Evolutionary conservation across 2,797 vertebrate species (phyloP).

Genomic region (Gymnoscopelus braueri): DNA sequence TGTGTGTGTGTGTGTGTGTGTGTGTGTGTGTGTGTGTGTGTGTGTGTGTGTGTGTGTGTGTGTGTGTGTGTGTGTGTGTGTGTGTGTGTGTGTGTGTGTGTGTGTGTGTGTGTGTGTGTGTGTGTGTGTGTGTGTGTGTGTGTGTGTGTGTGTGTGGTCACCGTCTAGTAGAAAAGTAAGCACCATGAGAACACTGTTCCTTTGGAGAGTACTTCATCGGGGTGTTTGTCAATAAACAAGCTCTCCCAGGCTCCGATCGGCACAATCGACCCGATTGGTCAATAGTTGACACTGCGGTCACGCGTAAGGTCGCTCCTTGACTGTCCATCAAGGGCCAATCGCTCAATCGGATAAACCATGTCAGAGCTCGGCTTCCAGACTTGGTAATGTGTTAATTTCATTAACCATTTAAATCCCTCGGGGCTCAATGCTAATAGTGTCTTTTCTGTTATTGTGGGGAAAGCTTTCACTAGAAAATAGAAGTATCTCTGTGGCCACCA

Average conservation of each 20-base stretch:
- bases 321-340: slow-evolving; percentile 63
- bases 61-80: too few species aligned
- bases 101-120: too few species aligned
- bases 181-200: slow-evolving; percentile 55
- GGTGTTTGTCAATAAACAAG: slow-evolving; percentile 63
- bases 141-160: slow-evolving; percentile 23
- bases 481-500: too few species aligned
- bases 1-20: slow-evolving; percentile 11
- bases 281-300: slow-evolving; percentile 59
- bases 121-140: too few species aligned
- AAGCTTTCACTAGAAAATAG: too few species aligned
- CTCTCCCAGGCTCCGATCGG: slow-evolving; percentile 51
- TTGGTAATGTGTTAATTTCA: slow-evolving; percentile 39
- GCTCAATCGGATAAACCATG: slow-evolving; percentile 57
- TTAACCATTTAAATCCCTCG: background rate
- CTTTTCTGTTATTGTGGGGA: too few species aligned
- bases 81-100: too few species aligned
- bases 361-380: background rate
- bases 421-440: too few species aligned
- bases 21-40: background rate
- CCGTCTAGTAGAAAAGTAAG: slow-evolving; percentile 38
- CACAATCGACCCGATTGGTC: slow-evolving; percentile 58
- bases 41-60: too few species aligned
- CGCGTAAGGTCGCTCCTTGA: slow-evolving; percentile 49
- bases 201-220: slow-evolving; percentile 54